Percentiles rank a stretch among this genome's conserved stretches.
phyloP scores from a whole-genome alignment of 2,888 invertebrate genomes.

The Gibbula magus region DNA sequence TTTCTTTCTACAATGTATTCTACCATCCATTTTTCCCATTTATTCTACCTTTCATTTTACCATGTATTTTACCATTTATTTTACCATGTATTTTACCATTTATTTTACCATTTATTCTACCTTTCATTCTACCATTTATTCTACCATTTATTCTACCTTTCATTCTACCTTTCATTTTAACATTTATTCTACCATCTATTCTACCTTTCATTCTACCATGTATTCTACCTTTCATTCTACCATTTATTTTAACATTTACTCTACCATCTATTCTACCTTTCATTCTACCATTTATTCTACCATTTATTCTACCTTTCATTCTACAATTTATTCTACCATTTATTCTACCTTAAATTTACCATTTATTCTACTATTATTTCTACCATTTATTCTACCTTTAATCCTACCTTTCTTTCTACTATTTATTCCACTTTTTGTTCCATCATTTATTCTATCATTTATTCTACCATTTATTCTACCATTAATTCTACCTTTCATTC shows the following conservation, averaged over 20 bases:
- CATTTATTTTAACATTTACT: background rate
- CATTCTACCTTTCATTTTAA: background rate
- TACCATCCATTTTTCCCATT: too few relatives aligned
- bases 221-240: background rate
- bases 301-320: background rate
- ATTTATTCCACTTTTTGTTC: background rate
- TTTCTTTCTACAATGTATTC: too few relatives aligned
- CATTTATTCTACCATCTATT: background rate
- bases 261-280: background rate
- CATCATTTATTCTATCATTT: too few relatives aligned
- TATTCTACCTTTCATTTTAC: too few relatives aligned
- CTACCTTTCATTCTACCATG: background rate
- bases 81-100: background rate
- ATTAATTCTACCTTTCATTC: too few relatives aligned
- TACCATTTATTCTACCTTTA: background rate
- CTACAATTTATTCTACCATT: background rate
- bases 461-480: too few relatives aligned
- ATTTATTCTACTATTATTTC: background rate
- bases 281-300: background rate
- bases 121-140: background rate
- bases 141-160: background rate
- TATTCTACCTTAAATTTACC: background rate
- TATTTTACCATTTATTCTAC: background rate
- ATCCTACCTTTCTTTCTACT: background rate
- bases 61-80: background rate